Base-by-base conservation (phyloP, 2,113 vertebrate species). In the Paralichthys olivaceus region DNA sequence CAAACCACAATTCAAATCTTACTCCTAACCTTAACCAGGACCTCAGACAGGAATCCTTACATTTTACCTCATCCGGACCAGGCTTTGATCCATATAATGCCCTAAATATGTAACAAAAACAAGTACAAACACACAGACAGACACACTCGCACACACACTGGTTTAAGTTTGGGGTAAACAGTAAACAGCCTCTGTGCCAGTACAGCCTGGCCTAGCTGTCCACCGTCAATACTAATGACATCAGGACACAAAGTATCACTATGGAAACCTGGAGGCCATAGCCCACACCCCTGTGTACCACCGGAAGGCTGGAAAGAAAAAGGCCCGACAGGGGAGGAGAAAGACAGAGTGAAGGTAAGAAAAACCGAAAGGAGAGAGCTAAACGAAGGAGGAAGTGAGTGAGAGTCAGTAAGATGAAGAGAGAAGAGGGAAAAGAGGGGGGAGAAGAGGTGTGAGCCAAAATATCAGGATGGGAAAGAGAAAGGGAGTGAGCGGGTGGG, bases 211-310 rank as follows among this genome's bases (percentile, higher is more conserved):
- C 79, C 77, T 78, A 54, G 84, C 72, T 63, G 83, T 89, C 89
- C 90, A 86, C 67, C 87, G 28, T 89, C 90, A 91, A 93, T 93
- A 90, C 85, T 90, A 93, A 92, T 90, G 89, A 85, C 89, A 93
- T 90, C 85, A 90, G 75, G 84, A 90, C 66, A 93, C 91, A 91
- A 88, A 75, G 87, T 86, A 66, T 93, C 78, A 64, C 91, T 79
- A 93, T 90, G 87, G 89, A 74, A 92, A 92, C 89, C 83, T 75
- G 79, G 77, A 85, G 66, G 77, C 84, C 65, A 63, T 22, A 68
- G 76, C 84, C 77, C 66, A 71, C 58, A 78, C 26, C 53, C 57
- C 75, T 81, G 28, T 72, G 76, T 73, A 78, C 66, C 60, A 92
- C 81, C 81, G 85, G 83, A 90, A 89, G 73, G 32, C 47, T 22